Percentiles rank a stretch among this genome's conserved stretches.
phyloP scores from a whole-genome alignment of 2,113 vertebrate genomes.

The Sylvilagus bachmani region DNA sequence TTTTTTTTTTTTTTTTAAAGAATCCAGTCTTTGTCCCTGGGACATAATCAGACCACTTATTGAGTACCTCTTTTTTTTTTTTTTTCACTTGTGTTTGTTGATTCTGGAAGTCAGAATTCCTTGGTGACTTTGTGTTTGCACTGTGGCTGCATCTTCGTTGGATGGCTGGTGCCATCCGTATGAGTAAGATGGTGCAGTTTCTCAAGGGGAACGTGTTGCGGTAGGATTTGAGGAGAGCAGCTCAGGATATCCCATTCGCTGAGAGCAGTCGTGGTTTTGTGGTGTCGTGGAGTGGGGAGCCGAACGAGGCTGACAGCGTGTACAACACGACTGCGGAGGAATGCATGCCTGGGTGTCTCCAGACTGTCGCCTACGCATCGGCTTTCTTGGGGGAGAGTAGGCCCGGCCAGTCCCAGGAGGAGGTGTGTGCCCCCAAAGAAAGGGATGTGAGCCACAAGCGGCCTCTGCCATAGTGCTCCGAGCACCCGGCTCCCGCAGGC shows the following conservation, averaged over 20 bases:
- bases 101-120: slow-evolving; percentile 5
- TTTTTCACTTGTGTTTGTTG: not conserved
- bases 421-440: slow-evolving; percentile 69
- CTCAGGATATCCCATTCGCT: slow-evolving; percentile 21
- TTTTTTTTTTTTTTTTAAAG: no score
- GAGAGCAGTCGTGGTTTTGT: slow-evolving; percentile 1
- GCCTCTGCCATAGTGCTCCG: slow-evolving; percentile 82
- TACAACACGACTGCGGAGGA: not conserved
- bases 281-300: slow-evolving; percentile 23
- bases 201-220: slow-evolving; percentile 30
- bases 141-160: not conserved
- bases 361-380: slow-evolving; percentile 70
- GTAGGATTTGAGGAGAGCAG: slow-evolving; percentile 63
- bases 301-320: slow-evolving; percentile 5
- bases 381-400: not conserved
- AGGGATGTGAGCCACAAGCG: slow-evolving; percentile 73
- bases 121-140: not conserved
- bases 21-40: slow-evolving; percentile 2
- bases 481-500: slow-evolving; percentile 87
- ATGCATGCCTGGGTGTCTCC: slow-evolving; percentile 67
- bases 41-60: no score
- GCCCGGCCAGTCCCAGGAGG: not conserved
- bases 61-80: not conserved
- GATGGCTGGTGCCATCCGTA: not conserved
- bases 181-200: not conserved